Evolutionary conservation across 2,797 vertebrate species (phyloP).

Genomic region (Notoglanidium macrostoma): DNA sequence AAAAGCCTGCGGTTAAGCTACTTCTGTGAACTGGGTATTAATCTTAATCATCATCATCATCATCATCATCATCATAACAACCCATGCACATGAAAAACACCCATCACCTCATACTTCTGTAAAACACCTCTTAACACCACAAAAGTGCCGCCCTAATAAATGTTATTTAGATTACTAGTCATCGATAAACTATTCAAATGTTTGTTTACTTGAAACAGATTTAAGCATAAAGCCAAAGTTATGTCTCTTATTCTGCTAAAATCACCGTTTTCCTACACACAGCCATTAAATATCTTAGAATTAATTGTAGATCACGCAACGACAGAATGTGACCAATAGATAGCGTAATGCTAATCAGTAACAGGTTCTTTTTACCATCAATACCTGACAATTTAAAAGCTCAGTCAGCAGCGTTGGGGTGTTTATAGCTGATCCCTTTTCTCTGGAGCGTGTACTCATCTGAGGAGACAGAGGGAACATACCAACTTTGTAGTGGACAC

Average conservation of each 20-base stretch:
- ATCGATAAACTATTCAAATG: not conserved
- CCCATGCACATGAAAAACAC: not conserved
- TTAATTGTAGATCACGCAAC: not conserved
- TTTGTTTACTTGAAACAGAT: not conserved
- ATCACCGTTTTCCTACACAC: not conserved
- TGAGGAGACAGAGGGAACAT: conserved; percentile 52
- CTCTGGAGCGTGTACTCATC: not conserved
- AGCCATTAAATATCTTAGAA: not conserved
- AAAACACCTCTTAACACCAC: not conserved
- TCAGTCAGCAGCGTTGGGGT: not conserved
- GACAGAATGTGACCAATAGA: not conserved
- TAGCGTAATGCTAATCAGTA: not conserved
- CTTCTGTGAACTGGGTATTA: not conserved
- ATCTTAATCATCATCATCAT: not conserved
- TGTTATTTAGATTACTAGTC: not conserved
- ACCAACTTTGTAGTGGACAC: conserved; percentile 98
- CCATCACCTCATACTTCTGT: not conserved
- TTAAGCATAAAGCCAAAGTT: not conserved
- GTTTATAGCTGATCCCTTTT: not conserved
- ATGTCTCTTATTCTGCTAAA: not conserved
- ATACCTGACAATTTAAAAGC: not conserved
- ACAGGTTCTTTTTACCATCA: not conserved
- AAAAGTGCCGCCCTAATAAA: not conserved
- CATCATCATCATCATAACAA: not conserved
- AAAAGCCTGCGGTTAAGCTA: not conserved